Conservation (phyloP, 2,888 invertebrate genomes). For the Amitus sp. region DNA sequence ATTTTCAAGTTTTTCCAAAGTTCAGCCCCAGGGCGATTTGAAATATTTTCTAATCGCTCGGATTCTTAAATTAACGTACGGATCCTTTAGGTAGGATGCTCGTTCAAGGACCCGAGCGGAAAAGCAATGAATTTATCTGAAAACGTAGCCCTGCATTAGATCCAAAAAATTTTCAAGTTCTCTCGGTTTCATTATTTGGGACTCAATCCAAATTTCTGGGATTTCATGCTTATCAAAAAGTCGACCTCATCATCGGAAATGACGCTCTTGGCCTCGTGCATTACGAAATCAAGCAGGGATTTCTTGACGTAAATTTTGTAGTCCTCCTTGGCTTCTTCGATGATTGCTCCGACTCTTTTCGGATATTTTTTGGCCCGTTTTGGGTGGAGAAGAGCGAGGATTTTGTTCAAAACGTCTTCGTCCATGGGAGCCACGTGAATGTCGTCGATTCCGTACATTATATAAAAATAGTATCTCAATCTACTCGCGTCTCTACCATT, state of each 20-base stretch:
- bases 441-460: conserved; percentile 90
- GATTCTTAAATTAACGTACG: no score
- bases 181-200: no score
- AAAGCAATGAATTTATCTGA: no score
- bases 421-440: conserved; percentile 88
- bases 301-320: conserved; percentile 91
- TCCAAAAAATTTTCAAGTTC: no score
- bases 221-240: conserved; percentile 6
- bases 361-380: conserved; percentile 72
- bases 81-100: no score
- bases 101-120: no score
- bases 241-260: conserved; percentile 33
- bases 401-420: conserved; percentile 74
- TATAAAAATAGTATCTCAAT: conserved; percentile 88
- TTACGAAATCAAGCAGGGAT: conserved; percentile 90
- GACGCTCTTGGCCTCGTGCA: conserved; percentile 75
- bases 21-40: no score
- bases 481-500: conserved; percentile 74
- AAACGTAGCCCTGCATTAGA: no score
- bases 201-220: not conserved
- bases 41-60: no score
- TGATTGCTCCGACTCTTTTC: conserved; percentile 70
- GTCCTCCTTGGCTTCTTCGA: conserved; percentile 85
- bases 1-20: no score
- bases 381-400: conserved; percentile 73